A percentile compares a stretch with the other conserved stretches of the same genome.
These are phyloP conservation scores for Sphinx pinastri DNA, from an alignment of 2,888 invertebrate genomes.

Conservation along the genomic window DNA sequence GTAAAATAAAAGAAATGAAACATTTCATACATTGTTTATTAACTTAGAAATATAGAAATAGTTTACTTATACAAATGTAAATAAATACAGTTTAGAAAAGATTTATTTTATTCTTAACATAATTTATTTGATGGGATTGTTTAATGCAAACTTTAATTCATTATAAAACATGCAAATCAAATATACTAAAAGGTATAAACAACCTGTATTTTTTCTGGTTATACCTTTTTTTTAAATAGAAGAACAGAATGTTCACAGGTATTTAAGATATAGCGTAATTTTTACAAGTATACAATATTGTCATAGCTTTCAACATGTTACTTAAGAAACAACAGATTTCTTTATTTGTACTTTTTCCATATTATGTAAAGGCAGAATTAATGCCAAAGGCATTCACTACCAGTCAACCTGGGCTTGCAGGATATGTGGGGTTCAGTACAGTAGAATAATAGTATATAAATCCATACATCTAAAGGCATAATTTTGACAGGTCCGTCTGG, in stretches of 20 bases:
- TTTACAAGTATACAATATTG: constrained; percentile 20
- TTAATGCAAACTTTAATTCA: neutral
- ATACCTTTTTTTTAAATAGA: neutral
- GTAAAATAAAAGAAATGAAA: neutral
- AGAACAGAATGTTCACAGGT: neutral
- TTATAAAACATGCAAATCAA: neutral
- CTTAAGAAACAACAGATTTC: neutral
- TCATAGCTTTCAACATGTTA: neutral
- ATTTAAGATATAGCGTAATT: neutral
- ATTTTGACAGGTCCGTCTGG: too few relatives aligned
- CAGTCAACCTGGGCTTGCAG: too few relatives aligned
- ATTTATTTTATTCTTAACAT: constrained; percentile 41
- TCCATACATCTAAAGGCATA: neutral
- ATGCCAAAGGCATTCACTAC: too few relatives aligned
- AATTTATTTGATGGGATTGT: neutral
- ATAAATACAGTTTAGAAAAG: constrained; percentile 46
- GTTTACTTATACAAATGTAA: constrained; percentile 34
- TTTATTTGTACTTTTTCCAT: too few relatives aligned
- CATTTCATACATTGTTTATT: constrained; percentile 15
- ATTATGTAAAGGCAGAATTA: too few relatives aligned
- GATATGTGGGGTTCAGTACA: too few relatives aligned
- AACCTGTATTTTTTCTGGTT: constrained; percentile 4
- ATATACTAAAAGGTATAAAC: neutral
- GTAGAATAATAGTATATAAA: neutral
- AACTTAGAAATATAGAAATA: constrained; percentile 14